A percentile compares a stretch with the other conserved stretches of the same genome.
Conservation (phyloP, 2,888 invertebrate species). For the Agrotis clavis region DNA sequence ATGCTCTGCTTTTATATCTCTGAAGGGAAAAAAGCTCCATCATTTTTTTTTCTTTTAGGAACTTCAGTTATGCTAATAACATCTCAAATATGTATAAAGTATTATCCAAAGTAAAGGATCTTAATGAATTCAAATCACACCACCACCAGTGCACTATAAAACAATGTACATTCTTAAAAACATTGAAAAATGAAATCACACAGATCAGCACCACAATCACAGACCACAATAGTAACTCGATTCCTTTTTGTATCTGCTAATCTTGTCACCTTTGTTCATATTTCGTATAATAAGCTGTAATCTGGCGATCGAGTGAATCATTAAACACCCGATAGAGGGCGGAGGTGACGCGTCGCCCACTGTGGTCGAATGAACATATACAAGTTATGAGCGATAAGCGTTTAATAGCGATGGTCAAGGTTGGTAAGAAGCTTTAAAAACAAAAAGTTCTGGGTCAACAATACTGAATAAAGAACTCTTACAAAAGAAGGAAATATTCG, state of each 20-base stretch:
- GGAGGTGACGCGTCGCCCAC: conserved; percentile 77
- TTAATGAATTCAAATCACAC: background rate
- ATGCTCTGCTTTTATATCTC: no score
- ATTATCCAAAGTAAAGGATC: background rate
- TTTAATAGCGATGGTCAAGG: background rate
- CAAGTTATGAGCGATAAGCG: conserved; percentile 29
- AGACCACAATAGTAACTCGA: conserved; percentile 37
- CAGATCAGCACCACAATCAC: conserved; percentile 11
- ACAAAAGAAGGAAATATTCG: no score
- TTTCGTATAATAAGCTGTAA: conserved; percentile 60
- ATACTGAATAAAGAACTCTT: no score
- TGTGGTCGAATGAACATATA: conserved; percentile 33
- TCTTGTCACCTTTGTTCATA: conserved; percentile 58
- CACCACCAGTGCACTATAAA: background rate
- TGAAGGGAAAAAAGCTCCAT: background rate
- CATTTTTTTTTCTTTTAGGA: background rate
- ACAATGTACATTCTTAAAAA: background rate
- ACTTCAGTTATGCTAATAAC: background rate
- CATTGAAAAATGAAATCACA: background rate
- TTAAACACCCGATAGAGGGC: conserved; percentile 78
- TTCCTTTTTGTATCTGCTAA: conserved; percentile 43
- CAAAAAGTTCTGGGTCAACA: no score
- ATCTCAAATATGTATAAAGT: background rate
- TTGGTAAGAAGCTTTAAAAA: background rate
- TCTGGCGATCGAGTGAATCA: conserved; percentile 77